A percentile compares a stretch with the other conserved stretches of the same genome.
Conservation (phyloP, 2,113 vertebrate genomes). For the Steatornis caripensis region DNA sequence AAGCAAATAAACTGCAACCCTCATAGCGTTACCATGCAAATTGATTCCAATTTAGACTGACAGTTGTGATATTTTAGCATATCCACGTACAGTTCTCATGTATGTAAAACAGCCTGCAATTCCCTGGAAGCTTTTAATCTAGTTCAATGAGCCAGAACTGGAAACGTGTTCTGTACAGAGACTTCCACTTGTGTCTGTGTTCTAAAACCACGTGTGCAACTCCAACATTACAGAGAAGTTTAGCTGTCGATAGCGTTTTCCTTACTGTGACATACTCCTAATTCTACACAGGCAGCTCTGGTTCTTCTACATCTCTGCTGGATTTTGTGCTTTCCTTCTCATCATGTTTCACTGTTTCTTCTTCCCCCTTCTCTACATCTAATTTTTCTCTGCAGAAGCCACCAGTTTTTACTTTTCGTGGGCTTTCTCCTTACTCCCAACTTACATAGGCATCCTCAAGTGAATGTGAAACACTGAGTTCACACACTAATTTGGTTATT, state of each 20-base stretch:
- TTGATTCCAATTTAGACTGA: not conserved
- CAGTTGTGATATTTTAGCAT: not conserved
- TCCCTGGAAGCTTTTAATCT: not conserved
- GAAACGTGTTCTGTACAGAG: not conserved
- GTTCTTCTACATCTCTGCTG: not conserved
- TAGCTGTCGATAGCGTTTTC: not conserved
- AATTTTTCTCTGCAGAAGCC: not conserved
- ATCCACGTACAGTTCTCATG: not conserved
- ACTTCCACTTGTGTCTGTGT: not conserved
- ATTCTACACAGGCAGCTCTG: not conserved
- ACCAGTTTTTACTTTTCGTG: not conserved
- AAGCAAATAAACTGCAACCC: not conserved
- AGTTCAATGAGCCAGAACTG: not conserved
- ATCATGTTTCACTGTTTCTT: not conserved
- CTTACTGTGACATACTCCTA: not conserved
- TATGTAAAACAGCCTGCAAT: not conserved
- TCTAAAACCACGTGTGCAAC: not conserved
- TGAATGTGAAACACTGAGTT: not conserved
- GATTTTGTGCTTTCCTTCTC: not conserved
- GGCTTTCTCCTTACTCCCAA: not conserved
- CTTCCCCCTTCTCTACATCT: not conserved
- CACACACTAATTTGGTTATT: not conserved
- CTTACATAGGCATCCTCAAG: not conserved
- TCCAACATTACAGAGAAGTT: not conserved
- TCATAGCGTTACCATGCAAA: slow-evolving; percentile 17